These are phyloP conservation scores for Epinotia bilunana DNA, from an alignment of 2,888 invertebrate species.

Conservation along the genomic window DNA sequence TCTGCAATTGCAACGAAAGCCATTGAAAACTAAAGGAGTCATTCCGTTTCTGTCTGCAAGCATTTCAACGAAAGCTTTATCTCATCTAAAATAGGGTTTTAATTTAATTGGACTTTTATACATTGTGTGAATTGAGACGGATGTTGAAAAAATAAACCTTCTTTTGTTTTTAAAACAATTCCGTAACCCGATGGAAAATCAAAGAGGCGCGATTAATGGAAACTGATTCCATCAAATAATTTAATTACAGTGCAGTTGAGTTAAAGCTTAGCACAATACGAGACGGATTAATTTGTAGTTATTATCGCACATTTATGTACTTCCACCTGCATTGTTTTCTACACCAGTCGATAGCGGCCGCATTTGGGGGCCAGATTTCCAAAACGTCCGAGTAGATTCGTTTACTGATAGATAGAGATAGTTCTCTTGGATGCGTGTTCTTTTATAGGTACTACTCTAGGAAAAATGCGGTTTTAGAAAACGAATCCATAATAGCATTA, in stretches of 20 bases:
- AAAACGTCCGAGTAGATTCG: too few relatives aligned
- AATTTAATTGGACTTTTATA: not conserved
- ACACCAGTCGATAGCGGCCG: too few relatives aligned
- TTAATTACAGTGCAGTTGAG: not conserved
- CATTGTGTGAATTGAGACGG: not conserved
- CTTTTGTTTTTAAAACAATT: constrained; percentile 15
- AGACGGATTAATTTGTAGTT: too few relatives aligned
- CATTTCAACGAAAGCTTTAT: not conserved
- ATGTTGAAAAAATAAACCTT: not conserved
- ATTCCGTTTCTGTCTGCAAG: not conserved
- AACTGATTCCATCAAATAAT: not conserved
- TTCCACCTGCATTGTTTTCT: too few relatives aligned
- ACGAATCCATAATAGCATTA: too few relatives aligned
- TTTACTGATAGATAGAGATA: too few relatives aligned
- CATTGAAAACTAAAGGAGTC: constrained; percentile 5
- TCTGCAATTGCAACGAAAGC: constrained; percentile 15
- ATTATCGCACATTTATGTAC: too few relatives aligned
- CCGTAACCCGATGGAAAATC: not conserved
- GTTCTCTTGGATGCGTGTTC: too few relatives aligned
- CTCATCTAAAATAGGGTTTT: not conserved
- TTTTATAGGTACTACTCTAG: too few relatives aligned
- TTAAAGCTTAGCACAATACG: too few relatives aligned
- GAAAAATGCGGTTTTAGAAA: too few relatives aligned
- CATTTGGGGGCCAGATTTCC: too few relatives aligned
- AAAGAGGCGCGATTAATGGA: constrained; percentile 7